These are phyloP conservation scores for Luehdorfia chinensis DNA, from an alignment of 1,140 invertebrate genomes.

Conservation along the genomic window DNA sequence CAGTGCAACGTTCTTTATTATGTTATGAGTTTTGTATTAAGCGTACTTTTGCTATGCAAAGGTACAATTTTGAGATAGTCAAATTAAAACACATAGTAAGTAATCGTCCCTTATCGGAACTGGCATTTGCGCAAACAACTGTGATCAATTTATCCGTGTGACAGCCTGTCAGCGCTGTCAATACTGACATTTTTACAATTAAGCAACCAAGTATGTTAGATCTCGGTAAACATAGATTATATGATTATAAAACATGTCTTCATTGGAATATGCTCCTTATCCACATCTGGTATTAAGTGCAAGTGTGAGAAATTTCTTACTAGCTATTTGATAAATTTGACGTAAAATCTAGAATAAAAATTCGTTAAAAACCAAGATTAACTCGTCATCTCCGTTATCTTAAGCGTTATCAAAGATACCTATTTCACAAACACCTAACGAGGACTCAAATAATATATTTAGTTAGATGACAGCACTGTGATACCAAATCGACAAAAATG, in stretches of 20 bases:
- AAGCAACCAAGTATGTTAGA: conserved; percentile 64
- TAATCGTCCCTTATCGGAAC: conserved; percentile 60
- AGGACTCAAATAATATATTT: conserved; percentile 52
- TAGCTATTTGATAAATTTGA: conserved; percentile 27
- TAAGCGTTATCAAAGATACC: conserved; percentile 53
- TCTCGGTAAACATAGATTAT: conserved; percentile 41
- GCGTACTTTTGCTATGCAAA: too few species aligned
- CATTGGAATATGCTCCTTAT: conserved; percentile 40
- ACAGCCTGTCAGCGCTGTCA: conserved; percentile 71
- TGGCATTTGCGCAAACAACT: conserved; percentile 69
- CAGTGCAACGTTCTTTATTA: too few species aligned
- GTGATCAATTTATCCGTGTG: conserved; percentile 70
- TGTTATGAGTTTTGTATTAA: too few species aligned
- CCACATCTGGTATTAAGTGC: conserved; percentile 28
- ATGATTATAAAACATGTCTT: conserved; percentile 17
- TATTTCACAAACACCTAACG: conserved; percentile 53
- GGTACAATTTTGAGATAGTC: conserved; percentile 30
- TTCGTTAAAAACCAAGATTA: conserved; percentile 71
- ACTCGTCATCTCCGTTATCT: conserved; percentile 73
- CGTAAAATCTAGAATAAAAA: conserved; percentile 57
- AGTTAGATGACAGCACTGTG: conserved; percentile 50
- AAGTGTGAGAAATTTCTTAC: conserved; percentile 18
- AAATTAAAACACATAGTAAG: conserved; percentile 68
- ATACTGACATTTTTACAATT: conserved; percentile 72
- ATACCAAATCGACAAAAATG: conserved; percentile 41